Conservation (phyloP, 37 sponge, comb jelly and placozoan genomes). For the Beroe forskalii region DNA sequence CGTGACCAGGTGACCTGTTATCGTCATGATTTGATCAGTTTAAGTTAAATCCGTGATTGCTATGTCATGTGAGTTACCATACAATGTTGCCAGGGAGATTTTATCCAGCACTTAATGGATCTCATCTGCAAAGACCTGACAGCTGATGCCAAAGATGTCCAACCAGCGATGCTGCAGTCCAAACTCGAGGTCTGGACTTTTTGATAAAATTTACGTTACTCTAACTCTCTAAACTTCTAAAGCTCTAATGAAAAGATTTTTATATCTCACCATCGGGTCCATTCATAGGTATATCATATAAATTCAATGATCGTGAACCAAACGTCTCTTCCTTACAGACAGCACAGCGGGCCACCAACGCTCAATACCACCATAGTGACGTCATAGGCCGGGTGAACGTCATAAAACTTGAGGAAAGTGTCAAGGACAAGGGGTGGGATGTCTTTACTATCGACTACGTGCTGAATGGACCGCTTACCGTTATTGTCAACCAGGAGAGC, state of each 20-base stretch:
- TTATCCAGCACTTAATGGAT: constrained; percentile 96
- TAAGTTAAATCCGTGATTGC: too few species aligned
- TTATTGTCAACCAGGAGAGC: constrained; percentile 63
- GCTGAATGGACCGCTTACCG: constrained; percentile 75
- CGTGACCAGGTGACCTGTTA: too few species aligned
- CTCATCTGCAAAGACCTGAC: constrained; percentile 69
- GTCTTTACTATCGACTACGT: constrained; percentile 95
- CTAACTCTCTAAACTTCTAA: not conserved
- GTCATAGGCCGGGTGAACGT: constrained; percentile 89
- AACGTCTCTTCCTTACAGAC: too few species aligned
- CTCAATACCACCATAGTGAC: constrained; percentile 87
- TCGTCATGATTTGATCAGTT: too few species aligned
- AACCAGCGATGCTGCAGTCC: constrained; percentile 47
- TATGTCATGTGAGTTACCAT: too few species aligned
- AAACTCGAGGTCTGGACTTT: constrained; percentile 47
- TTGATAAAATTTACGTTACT: too few species aligned
- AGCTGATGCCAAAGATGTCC: not conserved
- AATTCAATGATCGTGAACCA: too few species aligned
- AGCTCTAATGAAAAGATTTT: too few species aligned
- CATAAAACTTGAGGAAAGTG: constrained; percentile 75
- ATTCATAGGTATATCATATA: too few species aligned
- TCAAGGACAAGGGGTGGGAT: constrained; percentile 95
- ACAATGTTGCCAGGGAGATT: constrained; percentile 89
- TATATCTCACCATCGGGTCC: too few species aligned
- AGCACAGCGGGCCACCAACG: constrained; percentile 94